Base-by-base conservation (phyloP, 2,113 vertebrate genomes). In the Trinectes maculatus region DNA sequence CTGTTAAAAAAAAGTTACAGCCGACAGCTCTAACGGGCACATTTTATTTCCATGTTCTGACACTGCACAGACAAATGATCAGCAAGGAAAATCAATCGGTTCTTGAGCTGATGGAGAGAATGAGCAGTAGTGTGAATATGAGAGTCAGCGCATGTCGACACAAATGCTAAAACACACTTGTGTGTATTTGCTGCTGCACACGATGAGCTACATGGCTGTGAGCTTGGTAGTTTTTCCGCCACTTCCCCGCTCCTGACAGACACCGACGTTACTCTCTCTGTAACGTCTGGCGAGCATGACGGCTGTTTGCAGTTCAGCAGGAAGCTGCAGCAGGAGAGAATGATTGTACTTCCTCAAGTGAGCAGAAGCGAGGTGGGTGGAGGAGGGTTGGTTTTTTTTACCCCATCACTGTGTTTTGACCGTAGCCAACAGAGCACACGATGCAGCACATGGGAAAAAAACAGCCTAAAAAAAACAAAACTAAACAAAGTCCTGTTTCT, bases 271-370 rank as follows among this genome's bases (percentile, higher is more conserved):
- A n/a, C n/a, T n/a, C 71, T 36, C 47, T 73, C 62, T 71, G 74
- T 57, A 29, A 70, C 22, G 70, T 83, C 69, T 79, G 70, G 48
- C 51, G 59, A 58, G 67, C n/a, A 22, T 9, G 15, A 19, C 57
- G n/a, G 46, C 59, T 24, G 66, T 71, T 60, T 83, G 74, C 67
- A 43, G n/a, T 79, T 77, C 62, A 61, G 62, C 82, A 73, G 74
- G 83, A 79, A 84, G 67, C 72, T 43, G 71, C 59, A 43, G 56
- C 43, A 59, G 43, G 64, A 84, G 57, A 77, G 63, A 58, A 52
- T 33, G 69, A 83, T 67, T 77, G 76, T 69, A 80, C 80, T 84
- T 87, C 82, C 83, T 80, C 56, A 71, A 80, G 80, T 60, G 19
- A 65, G 57, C 51, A 55, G 40, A 54, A 36, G 53, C 22, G 25